These are phyloP conservation scores for Tenebrio molitor DNA, from an alignment of 1,140 invertebrate genomes.

Conservation along the genomic window DNA sequence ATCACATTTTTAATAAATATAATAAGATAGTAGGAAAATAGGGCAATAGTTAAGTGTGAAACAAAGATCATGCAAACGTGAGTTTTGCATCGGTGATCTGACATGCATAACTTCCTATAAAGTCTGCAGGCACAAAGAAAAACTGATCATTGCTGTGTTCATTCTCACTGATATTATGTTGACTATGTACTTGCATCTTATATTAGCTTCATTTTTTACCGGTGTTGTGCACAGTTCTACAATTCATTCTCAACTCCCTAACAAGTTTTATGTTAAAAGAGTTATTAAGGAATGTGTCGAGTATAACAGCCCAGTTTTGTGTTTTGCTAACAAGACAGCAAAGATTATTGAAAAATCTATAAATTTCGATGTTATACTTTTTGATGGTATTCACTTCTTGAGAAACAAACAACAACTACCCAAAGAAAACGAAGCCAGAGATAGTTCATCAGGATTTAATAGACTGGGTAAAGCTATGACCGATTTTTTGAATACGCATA, in stretches of 20 bases:
- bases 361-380: constrained; percentile 58
- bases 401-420: constrained; percentile 54
- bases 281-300: constrained; percentile 22
- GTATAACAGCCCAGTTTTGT: constrained; percentile 50
- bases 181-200: constrained; percentile 10
- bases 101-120: constrained; percentile 31
- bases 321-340: constrained; percentile 58
- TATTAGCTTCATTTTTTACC: neutral
- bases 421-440: constrained; percentile 41
- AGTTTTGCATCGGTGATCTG: constrained; percentile 12
- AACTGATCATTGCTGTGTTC: constrained; percentile 7
- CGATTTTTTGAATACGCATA: constrained; percentile 61
- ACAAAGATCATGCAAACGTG: constrained; percentile 37
- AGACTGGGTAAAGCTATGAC: constrained; percentile 52
- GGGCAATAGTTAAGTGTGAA: constrained; percentile 8
- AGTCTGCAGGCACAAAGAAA: neutral
- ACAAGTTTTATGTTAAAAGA: neutral
- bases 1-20: no score
- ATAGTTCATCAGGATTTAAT: constrained; percentile 46
- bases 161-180: neutral
- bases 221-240: constrained; percentile 2
- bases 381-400: constrained; percentile 56
- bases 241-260: neutral
- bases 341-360: constrained; percentile 57
- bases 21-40: constrained; percentile 20